Evolutionary conservation across 2,113 vertebrate species (phyloP).

Genomic region (Urocitellus parryii): DNA sequence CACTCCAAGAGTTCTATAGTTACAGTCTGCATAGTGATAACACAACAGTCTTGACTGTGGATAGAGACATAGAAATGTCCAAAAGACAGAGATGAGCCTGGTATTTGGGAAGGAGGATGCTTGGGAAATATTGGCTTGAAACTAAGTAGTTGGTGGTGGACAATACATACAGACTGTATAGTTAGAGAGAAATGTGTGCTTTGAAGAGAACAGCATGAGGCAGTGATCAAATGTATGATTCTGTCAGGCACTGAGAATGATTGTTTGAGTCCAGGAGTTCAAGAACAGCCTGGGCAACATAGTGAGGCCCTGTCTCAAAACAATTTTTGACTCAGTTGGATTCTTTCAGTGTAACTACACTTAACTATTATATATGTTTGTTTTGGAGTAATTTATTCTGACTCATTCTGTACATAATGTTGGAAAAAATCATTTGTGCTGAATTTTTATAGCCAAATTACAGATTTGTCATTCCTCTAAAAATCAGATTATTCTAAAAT

Average conservation of each 20-base stretch:
- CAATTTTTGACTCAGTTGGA: not conserved
- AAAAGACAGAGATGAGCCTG: not conserved
- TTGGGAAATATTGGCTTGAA: not conserved
- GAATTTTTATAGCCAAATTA: constrained; percentile 30
- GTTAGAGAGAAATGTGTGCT: not conserved
- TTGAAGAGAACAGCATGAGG: not conserved
- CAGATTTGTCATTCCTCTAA: constrained; percentile 1
- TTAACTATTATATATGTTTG: not conserved
- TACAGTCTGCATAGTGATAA: not conserved
- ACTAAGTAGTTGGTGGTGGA: not conserved
- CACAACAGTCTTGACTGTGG: not conserved
- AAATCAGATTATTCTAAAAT: constrained; percentile 59
- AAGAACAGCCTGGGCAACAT: not conserved
- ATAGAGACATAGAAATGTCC: not conserved
- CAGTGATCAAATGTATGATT: not conserved
- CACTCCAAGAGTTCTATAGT: not conserved
- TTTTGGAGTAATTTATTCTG: constrained; percentile 29
- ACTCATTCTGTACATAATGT: not conserved
- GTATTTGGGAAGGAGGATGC: constrained; percentile 18
- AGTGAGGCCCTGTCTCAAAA: not conserved
- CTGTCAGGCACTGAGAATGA: not conserved
- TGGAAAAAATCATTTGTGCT: constrained; percentile 21
- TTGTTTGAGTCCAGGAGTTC: not conserved
- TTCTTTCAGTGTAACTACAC: constrained; percentile 31
- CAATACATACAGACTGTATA: not conserved